phyloP scores from a whole-genome alignment of 2,113 vertebrate species.

The Prionailurus bengalensis region DNA sequence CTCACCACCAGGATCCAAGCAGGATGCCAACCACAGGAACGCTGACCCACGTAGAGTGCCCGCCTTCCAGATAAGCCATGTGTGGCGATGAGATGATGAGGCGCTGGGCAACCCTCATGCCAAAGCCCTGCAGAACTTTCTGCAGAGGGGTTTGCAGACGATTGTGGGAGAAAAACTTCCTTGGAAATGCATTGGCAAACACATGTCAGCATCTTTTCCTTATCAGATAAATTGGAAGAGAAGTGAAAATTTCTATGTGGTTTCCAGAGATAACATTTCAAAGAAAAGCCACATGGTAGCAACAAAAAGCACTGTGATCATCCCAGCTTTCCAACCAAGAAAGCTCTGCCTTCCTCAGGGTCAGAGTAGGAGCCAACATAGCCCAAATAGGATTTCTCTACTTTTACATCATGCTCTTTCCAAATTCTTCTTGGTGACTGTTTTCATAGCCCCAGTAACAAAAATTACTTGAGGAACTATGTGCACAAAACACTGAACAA shows the following conservation, averaged over 20 bases:
- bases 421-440: background rate
- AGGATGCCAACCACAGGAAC: background rate
- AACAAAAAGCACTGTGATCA: background rate
- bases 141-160: background rate
- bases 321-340: background rate
- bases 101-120: background rate
- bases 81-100: background rate
- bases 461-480: background rate
- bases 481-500: background rate
- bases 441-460: background rate
- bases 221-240: background rate
- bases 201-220: background rate
- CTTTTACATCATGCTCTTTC: background rate
- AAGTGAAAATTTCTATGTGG: background rate
- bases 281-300: background rate
- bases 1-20: background rate
- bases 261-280: background rate
- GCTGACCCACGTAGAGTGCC: background rate
- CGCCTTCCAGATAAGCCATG: background rate
- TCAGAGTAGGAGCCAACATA: background rate
- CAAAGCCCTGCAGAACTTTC: background rate
- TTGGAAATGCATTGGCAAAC: background rate
- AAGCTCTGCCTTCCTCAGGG: background rate
- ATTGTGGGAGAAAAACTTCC: background rate
- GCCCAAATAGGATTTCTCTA: background rate